Evolutionary conservation across 2,888 invertebrate species (phyloP).

Genomic region (Sphaerophoria taeniata): DNA sequence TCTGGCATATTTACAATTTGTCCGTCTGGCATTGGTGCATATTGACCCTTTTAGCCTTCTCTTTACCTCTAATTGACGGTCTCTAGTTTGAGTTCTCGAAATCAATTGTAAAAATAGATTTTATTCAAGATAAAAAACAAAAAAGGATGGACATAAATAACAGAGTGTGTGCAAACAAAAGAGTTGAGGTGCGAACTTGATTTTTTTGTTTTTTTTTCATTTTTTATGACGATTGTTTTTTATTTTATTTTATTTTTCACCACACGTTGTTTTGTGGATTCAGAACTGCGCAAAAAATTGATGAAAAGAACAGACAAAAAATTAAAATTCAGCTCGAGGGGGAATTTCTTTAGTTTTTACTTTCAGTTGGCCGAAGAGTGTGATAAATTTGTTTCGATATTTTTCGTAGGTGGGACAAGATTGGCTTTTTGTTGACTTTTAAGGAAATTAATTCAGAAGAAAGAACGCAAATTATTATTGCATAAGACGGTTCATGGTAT

Average conservation of each 20-base stretch:
- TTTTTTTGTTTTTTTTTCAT: constrained; percentile 11
- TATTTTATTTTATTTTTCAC: constrained; percentile 24
- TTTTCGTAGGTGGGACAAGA: constrained; percentile 42
- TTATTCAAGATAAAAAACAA: neutral
- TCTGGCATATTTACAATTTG: constrained; percentile 18
- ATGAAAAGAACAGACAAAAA: neutral
- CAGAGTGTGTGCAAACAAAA: constrained; percentile 46
- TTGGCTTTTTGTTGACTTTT: constrained; percentile 38
- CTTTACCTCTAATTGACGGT: constrained; percentile 1
- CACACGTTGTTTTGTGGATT: neutral
- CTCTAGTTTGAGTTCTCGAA: constrained; percentile 22
- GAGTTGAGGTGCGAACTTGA: constrained; percentile 58
- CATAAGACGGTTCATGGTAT: neutral
- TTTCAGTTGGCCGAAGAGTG: constrained; percentile 7
- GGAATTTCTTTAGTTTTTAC: constrained; percentile 22
- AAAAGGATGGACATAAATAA: constrained; percentile 6
- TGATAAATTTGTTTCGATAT: neutral
- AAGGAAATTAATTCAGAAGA: constrained; percentile 22
- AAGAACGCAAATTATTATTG: neutral
- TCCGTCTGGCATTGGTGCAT: neutral
- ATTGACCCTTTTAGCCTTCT: neutral
- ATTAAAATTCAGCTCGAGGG: neutral
- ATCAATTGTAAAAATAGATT: constrained; percentile 55
- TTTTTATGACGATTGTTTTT: constrained; percentile 3
- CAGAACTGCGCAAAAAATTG: neutral